Evolutionary conservation across 2,888 invertebrate genomes (phyloP).

Genomic region (Conomelus anceps): DNA sequence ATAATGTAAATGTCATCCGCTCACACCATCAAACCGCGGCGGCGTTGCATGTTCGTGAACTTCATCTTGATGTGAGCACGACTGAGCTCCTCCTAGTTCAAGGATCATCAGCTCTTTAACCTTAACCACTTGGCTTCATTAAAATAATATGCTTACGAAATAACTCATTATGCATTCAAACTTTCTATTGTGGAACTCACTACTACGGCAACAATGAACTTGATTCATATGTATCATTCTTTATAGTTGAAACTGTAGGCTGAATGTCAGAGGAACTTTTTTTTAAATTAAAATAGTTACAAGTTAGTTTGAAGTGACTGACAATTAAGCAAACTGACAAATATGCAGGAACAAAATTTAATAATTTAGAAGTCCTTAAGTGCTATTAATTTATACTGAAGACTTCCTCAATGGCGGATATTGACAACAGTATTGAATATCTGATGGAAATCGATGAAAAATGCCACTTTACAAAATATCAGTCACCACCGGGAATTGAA

Average conservation of each 20-base stretch:
- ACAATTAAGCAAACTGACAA: no score
- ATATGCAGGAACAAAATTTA: neutral
- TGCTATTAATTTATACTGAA: no score
- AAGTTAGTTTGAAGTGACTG: no score
- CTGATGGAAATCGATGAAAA: no score
- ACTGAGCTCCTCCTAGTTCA: neutral
- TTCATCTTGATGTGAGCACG: neutral
- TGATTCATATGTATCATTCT: neutral
- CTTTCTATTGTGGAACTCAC: neutral
- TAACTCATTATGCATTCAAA: neutral
- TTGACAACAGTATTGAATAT: no score
- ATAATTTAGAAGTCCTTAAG: neutral
- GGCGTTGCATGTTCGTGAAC: neutral
- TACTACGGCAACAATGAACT: neutral
- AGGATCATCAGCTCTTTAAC: neutral
- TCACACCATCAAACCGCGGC: no score
- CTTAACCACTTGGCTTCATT: neutral
- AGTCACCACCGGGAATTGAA: no score
- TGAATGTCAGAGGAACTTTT: neutral
- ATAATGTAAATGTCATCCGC: neutral
- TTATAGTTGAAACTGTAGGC: neutral
- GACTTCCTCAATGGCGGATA: no score
- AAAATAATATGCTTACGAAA: neutral
- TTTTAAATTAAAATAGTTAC: neutral
- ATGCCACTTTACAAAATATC: no score